These are phyloP conservation scores for Danio choprae DNA, from an alignment of 2,797 vertebrate genomes.

Conservation along the genomic window DNA sequence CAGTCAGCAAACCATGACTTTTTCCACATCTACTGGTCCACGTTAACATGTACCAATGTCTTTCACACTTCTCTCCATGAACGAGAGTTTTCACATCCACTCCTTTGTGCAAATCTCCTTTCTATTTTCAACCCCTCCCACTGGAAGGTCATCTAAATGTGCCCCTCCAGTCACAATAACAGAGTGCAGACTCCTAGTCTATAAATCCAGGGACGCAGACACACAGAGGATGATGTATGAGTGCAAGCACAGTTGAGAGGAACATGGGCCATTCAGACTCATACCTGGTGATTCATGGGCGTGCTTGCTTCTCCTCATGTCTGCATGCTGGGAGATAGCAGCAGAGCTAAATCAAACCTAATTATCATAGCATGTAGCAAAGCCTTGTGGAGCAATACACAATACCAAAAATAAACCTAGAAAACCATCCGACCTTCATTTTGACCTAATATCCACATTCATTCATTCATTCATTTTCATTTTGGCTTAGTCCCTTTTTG, in stretches of 20 bases:
- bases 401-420: background rate
- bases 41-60: background rate
- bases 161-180: conserved; percentile 33
- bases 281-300: conserved; percentile 35
- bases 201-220: conserved; percentile 41
- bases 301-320: background rate
- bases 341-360: conserved; percentile 34
- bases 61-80: background rate
- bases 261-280: conserved; percentile 1
- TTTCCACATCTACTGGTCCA: background rate
- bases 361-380: conserved; percentile 17
- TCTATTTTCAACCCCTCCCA: conserved; percentile 29
- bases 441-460: background rate
- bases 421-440: conserved; percentile 3
- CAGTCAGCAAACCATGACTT: background rate
- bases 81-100: background rate
- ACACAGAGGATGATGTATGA: conserved; percentile 36
- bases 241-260: background rate
- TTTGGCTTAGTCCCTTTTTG: too few species aligned
- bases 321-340: conserved; percentile 9
- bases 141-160: conserved; percentile 35
- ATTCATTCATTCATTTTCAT: background rate
- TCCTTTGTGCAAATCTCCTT: conserved; percentile 27
- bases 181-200: conserved; percentile 22
- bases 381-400: background rate